These are phyloP conservation scores for Heliornis fulica DNA, from an alignment of 2,113 vertebrate genomes.

Conservation along the genomic window DNA sequence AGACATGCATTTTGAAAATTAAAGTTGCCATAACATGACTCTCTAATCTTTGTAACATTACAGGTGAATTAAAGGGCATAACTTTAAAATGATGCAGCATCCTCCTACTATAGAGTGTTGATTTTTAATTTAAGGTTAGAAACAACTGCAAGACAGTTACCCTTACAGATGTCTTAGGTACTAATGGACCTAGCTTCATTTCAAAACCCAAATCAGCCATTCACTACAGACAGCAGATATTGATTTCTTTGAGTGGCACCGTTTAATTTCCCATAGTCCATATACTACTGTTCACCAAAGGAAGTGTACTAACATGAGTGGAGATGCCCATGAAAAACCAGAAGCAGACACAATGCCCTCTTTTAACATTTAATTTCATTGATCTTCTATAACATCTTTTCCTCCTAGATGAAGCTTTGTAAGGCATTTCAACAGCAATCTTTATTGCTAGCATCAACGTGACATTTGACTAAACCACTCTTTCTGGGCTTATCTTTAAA, in stretches of 20 bases:
- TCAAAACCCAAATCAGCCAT: background rate
- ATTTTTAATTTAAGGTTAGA: background rate
- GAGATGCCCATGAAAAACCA: background rate
- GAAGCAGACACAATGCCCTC: background rate
- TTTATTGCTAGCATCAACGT: background rate
- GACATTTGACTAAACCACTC: constrained; percentile 49
- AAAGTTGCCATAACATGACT: constrained; percentile 24
- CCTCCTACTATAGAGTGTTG: background rate
- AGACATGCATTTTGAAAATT: constrained; percentile 29
- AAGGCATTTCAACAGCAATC: background rate
- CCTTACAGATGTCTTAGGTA: background rate
- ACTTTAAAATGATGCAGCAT: background rate
- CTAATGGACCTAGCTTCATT: background rate
- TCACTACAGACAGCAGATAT: background rate
- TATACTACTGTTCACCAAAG: background rate
- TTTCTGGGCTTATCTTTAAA: constrained; percentile 36
- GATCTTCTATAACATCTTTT: background rate
- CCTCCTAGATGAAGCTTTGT: background rate
- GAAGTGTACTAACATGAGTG: background rate
- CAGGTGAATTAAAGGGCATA: constrained; percentile 25
- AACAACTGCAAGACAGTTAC: background rate
- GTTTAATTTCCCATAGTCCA: background rate
- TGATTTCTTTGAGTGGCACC: background rate
- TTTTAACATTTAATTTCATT: background rate
- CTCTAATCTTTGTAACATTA: constrained; percentile 13